A percentile compares a stretch with the other conserved stretches of the same genome.
Conservation (phyloP, 2,888 invertebrate species). For the Chloroclystis v-ata region DNA sequence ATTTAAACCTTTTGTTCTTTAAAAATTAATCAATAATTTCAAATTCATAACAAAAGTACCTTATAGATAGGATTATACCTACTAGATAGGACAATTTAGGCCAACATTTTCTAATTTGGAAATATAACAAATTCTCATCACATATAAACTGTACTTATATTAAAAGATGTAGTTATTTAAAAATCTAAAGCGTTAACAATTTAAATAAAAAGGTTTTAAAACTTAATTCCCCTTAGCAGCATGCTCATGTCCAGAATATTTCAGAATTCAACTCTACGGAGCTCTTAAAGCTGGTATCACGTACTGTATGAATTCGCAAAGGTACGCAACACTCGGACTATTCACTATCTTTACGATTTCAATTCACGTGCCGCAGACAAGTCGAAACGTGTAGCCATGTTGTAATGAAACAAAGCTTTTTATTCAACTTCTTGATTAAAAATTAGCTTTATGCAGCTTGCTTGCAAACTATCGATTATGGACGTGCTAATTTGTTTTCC, state of each 20-base stretch:
- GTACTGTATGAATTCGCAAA: constrained; percentile 50
- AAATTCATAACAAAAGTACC: too few species aligned
- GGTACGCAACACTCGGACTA: constrained; percentile 41
- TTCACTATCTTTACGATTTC: constrained; percentile 50
- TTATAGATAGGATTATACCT: too few species aligned
- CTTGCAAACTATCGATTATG: not conserved
- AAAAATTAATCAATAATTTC: too few species aligned
- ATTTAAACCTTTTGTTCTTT: too few species aligned
- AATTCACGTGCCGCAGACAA: constrained; percentile 35
- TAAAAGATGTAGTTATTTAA: too few species aligned
- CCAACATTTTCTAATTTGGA: too few species aligned
- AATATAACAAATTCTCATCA: too few species aligned
- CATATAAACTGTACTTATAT: too few species aligned
- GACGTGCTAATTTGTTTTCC: not conserved
- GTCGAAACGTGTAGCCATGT: constrained; percentile 14
- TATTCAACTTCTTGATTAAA: constrained; percentile 5
- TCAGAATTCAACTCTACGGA: constrained; percentile 27
- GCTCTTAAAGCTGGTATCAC: constrained; percentile 42
- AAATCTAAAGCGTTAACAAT: too few species aligned
- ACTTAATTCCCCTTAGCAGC: constrained; percentile 17
- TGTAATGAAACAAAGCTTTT: constrained; percentile 18
- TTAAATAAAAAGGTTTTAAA: not conserved
- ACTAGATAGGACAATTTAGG: too few species aligned
- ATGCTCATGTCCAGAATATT: constrained; percentile 21
- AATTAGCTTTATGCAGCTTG: constrained; percentile 5